These are phyloP conservation scores for Anoplophora glabripennis DNA, from an alignment of 1,140 invertebrate genomes.

Conservation along the genomic window DNA sequence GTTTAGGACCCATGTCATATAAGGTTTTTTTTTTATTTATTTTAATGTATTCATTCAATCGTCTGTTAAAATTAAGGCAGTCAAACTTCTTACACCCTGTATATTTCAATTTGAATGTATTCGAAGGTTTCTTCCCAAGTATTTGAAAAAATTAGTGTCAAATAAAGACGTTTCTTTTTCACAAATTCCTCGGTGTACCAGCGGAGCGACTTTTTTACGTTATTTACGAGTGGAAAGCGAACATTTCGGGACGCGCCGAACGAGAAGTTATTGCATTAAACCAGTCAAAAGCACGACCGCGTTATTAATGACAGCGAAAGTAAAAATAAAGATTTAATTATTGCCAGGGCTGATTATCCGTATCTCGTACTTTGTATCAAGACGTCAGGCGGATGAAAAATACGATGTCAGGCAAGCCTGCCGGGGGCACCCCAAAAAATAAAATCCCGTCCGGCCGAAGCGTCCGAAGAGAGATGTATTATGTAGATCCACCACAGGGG, in stretches of 20 bases:
- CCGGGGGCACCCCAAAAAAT: conserved; percentile 24
- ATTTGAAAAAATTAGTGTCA: too few species aligned
- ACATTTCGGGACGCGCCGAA: background rate
- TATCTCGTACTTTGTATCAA: conserved; percentile 39
- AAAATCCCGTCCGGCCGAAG: conserved; percentile 19
- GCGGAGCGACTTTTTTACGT: too few species aligned
- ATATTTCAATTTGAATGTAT: too few species aligned
- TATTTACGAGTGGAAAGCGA: too few species aligned
- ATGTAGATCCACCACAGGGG: conserved; percentile 41
- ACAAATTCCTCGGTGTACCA: too few species aligned
- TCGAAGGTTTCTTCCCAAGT: too few species aligned
- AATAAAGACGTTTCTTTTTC: too few species aligned
- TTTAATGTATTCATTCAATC: too few species aligned
- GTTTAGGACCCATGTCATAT: too few species aligned
- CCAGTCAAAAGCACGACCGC: background rate
- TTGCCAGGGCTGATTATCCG: conserved; percentile 9
- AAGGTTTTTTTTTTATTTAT: too few species aligned
- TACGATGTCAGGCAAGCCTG: conserved; percentile 34
- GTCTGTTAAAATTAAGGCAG: too few species aligned
- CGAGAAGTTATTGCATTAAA: background rate
- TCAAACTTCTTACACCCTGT: too few species aligned
- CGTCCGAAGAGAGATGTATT: conserved; percentile 46
- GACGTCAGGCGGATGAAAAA: conserved; percentile 42
- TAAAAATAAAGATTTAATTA: conserved; percentile 16
- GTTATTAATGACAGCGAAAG: conserved; percentile 1